Evolutionary conservation across 2,888 invertebrate species (phyloP).

Genomic region (Morpho helenor): DNA sequence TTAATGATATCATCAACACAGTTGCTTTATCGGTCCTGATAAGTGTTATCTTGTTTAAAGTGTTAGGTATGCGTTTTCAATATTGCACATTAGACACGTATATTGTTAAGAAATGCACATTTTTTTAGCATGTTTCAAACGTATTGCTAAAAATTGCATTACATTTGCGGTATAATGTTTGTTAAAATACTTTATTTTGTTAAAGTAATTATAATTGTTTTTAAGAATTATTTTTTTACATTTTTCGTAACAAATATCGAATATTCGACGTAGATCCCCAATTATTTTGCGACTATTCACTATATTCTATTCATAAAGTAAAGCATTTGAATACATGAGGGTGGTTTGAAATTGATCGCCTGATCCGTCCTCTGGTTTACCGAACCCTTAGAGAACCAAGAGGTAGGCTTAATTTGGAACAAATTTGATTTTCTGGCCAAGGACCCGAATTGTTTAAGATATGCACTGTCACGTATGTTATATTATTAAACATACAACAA

Average conservation of each 20-base stretch:
- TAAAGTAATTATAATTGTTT: not conserved
- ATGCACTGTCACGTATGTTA: too few species aligned
- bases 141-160: too few species aligned
- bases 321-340: constrained; percentile 73
- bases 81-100: constrained; percentile 45
- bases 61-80: constrained; percentile 44
- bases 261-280: not conserved
- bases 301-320: constrained; percentile 69
- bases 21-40: constrained; percentile 70
- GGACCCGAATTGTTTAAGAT: constrained; percentile 14
- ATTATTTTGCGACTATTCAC: constrained; percentile 28
- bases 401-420: constrained; percentile 63
- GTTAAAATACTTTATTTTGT: too few species aligned
- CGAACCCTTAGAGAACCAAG: constrained; percentile 50
- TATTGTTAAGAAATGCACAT: constrained; percentile 11
- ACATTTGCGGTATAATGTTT: too few species aligned
- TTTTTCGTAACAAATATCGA: not conserved
- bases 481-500: not conserved
- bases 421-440: constrained; percentile 62
- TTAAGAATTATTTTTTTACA: too few species aligned
- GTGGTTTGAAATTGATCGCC: constrained; percentile 75
- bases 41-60: constrained; percentile 57
- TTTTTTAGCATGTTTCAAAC: not conserved
- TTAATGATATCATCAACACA: constrained; percentile 62
- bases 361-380: constrained; percentile 69